A percentile compares a stretch with the other conserved stretches of the same genome.
phyloP scores from a whole-genome alignment of 2,797 vertebrate genomes.

The Sylvilagus floridanus region DNA sequence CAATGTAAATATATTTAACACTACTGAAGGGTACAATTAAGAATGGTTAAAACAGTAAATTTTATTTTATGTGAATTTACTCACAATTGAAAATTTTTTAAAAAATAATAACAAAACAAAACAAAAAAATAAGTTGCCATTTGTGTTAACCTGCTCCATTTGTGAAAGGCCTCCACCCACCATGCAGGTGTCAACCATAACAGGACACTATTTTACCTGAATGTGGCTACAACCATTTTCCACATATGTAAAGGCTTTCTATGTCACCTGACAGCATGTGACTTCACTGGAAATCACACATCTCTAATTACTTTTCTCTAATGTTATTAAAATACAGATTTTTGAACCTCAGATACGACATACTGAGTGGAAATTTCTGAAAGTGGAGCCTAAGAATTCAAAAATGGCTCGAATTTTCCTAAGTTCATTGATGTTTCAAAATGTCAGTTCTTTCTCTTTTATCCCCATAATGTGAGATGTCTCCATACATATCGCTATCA shows the following conservation, averaged over 20 bases:
- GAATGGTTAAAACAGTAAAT: slow-evolving; percentile 7
- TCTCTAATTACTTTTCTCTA: not conserved
- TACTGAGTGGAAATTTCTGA: not conserved
- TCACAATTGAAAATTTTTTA: not conserved
- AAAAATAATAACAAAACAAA: not conserved
- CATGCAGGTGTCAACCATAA: not conserved
- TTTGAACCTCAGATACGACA: too few relatives aligned
- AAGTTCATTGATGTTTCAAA: slow-evolving; percentile 19
- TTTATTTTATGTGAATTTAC: not conserved
- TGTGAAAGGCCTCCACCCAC: not conserved
- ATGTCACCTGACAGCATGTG: not conserved
- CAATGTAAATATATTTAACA: not conserved
- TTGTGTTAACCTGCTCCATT: not conserved
- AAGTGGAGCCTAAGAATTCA: not conserved
- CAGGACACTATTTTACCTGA: not conserved
- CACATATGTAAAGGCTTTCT: not conserved
- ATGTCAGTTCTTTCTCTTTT: not conserved
- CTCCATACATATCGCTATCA: not conserved
- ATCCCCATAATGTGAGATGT: not conserved
- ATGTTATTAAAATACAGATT: too few relatives aligned
- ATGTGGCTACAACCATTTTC: not conserved
- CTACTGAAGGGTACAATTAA: not conserved
- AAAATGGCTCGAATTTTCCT: not conserved
- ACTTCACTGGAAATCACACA: not conserved
- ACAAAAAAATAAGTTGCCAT: not conserved